Percentiles rank a stretch among this genome's conserved stretches.
These are phyloP conservation scores for Eulemur coronatus DNA, from an alignment of 2,797 vertebrate species.

Conservation along the genomic window DNA sequence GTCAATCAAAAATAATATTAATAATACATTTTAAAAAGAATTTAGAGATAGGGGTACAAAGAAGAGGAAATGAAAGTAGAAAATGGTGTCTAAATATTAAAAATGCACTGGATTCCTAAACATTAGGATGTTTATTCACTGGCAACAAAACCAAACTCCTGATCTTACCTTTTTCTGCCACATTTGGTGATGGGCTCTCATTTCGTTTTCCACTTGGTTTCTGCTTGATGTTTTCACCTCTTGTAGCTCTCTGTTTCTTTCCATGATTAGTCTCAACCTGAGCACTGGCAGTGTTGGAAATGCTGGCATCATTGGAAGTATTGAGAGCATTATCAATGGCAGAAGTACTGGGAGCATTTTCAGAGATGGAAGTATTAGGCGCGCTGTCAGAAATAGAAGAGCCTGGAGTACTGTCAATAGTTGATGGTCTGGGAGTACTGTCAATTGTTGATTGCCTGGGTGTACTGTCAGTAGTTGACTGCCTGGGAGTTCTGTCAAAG, in stretches of 20 bases:
- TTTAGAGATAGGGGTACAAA: not conserved
- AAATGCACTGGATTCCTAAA: not conserved
- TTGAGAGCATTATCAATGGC: constrained; percentile 81
- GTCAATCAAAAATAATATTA: not conserved
- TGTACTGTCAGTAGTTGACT: not conserved
- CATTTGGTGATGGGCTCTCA: constrained; percentile 78
- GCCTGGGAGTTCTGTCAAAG: not conserved
- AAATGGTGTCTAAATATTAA: not conserved
- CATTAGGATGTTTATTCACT: not conserved
- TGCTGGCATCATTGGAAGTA: constrained; percentile 78
- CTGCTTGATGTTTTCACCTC: constrained; percentile 78
- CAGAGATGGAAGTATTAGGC: not conserved
- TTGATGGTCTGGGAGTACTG: not conserved
- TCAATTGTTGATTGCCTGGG: not conserved
- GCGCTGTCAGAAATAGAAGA: not conserved
- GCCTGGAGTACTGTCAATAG: not conserved
- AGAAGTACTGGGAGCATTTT: constrained; percentile 75
- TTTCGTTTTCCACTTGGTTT: constrained; percentile 83
- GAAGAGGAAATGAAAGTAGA: not conserved
- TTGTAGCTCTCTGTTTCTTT: constrained; percentile 81
- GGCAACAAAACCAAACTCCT: not conserved
- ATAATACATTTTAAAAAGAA: not conserved
- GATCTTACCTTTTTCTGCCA: constrained; percentile 81
- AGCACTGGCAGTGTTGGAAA: constrained; percentile 67
- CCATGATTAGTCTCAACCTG: constrained; percentile 82